phyloP scores from a whole-genome alignment of 2,888 invertebrate species.

The Emesis furor region DNA sequence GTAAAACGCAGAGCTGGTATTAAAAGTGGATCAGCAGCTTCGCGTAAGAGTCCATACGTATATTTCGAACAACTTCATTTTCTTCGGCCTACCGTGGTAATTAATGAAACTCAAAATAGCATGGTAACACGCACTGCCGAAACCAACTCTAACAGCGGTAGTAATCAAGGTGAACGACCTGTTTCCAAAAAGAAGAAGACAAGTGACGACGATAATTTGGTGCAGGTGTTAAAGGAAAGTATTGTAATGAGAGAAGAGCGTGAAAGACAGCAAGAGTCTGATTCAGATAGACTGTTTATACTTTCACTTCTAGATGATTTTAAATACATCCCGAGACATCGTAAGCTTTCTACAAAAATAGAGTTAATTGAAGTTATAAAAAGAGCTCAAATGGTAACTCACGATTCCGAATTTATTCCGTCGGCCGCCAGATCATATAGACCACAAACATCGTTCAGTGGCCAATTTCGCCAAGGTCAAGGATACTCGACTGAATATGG shows the following conservation, averaged over 20 bases:
- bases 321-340: constrained; percentile 74
- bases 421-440: neutral
- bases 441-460: constrained; percentile 44
- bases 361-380: constrained; percentile 76
- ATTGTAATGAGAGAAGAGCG: constrained; percentile 75
- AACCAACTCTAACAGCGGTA: constrained; percentile 67
- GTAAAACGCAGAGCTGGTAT: constrained; percentile 69
- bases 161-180: constrained; percentile 71
- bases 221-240: constrained; percentile 75
- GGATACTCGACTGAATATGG: constrained; percentile 74
- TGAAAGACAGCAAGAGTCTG: constrained; percentile 75
- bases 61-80: constrained; percentile 76
- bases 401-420: constrained; percentile 61
- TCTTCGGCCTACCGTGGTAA: constrained; percentile 74
- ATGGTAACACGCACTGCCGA: constrained; percentile 74
- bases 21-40: constrained; percentile 76
- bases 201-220: constrained; percentile 75
- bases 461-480: constrained; percentile 74
- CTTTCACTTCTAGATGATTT: constrained; percentile 76
- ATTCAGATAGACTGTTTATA: constrained; percentile 74
- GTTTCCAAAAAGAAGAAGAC: constrained; percentile 76
- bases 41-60: constrained; percentile 72
- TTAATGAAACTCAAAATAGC: constrained; percentile 68
- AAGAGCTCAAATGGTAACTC: constrained; percentile 75
- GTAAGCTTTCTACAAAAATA: constrained; percentile 76